These are phyloP conservation scores for Chymomyza fuscimana DNA, from an alignment of 2,888 invertebrate genomes.

Conservation along the genomic window DNA sequence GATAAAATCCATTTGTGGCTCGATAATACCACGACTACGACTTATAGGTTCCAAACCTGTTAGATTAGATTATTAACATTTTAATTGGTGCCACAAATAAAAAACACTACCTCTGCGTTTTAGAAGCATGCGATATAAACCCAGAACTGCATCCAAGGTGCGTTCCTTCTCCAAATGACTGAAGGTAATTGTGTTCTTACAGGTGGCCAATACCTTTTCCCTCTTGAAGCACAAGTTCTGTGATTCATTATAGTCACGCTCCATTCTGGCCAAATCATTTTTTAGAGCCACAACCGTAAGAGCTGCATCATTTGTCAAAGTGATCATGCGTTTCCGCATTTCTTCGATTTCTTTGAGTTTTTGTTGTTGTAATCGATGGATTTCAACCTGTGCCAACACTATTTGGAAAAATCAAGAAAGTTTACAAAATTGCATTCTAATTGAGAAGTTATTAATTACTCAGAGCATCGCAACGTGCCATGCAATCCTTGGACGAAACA, in stretches of 20 bases:
- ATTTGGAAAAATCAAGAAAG: background rate
- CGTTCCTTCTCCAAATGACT: conserved; percentile 67
- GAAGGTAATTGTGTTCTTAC: conserved; percentile 67
- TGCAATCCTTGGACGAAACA: conserved; percentile 77
- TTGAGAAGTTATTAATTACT: conserved; percentile 56
- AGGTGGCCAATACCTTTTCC: conserved; percentile 74
- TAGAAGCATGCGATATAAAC: conserved; percentile 70
- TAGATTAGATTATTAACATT: too few species aligned
- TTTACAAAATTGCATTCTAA: too few species aligned
- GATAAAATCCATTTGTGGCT: conserved; percentile 72
- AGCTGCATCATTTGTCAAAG: conserved; percentile 76
- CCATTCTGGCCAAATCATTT: conserved; percentile 75
- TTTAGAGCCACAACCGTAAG: conserved; percentile 76
- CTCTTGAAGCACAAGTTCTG: conserved; percentile 71
- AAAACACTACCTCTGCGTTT: conserved; percentile 59
- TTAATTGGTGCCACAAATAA: background rate
- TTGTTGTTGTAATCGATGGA: conserved; percentile 67
- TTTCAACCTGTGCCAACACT: conserved; percentile 79
- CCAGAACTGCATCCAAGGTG: conserved; percentile 68
- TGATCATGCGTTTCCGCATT: conserved; percentile 77
- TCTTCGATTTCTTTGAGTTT: conserved; percentile 76
- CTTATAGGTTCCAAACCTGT: background rate
- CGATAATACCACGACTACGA: conserved; percentile 48
- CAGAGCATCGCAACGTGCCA: conserved; percentile 78
- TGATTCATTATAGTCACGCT: conserved; percentile 72